Evolutionary conservation across 2,113 vertebrate genomes (phyloP), one percentile per base, ranked within the genome.

Genomic region (Pagrus major): DNA sequence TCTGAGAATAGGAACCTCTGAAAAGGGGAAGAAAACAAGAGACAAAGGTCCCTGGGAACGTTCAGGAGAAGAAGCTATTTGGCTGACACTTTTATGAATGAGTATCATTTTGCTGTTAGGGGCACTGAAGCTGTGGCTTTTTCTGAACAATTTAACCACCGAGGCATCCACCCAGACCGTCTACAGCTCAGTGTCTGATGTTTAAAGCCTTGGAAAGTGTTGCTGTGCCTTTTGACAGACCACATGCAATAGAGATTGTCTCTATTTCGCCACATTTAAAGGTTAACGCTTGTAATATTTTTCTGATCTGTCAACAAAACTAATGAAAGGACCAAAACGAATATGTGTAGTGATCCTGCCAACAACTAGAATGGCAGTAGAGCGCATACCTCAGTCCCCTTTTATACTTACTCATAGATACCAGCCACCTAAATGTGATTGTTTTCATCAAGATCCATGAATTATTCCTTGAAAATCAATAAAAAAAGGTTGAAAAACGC

Each of bases 21-120:
- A 37, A 15, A 49, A 23, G 21, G 29, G 63, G 33, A 60, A 23
- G 58, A 59, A 35, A 60, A 37, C 10, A n/a, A n/a, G 15, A 47
- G 41, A 31, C 23, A 29, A 21, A 29, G 41, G 61, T 9, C 42
- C 42, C n/a, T 31, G 5, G 12, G 64, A 67, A 46, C 46, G 49
- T 29, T 49, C 20, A n/a, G 64, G 29, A 29, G 18, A 35, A n/a
- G n/a, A 20, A 8, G 47, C 65, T 67, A 33, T 75, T 75, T 65
- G 7, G 47, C 59, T 51, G 59, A 65, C 49, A 20, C 49, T 76
- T 66, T 55, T 25, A 66, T 65, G 51, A 75, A 65, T 55, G 49
- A 44, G 47, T 31, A 31, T 64, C 25, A 74, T 63, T 63, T 51
- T 7, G 14, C 25, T 46, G 25, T 42, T 44, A 15, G 11, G 29